Base-by-base conservation (phyloP, 2,797 vertebrate species). In the Gambelia wislizenii region DNA sequence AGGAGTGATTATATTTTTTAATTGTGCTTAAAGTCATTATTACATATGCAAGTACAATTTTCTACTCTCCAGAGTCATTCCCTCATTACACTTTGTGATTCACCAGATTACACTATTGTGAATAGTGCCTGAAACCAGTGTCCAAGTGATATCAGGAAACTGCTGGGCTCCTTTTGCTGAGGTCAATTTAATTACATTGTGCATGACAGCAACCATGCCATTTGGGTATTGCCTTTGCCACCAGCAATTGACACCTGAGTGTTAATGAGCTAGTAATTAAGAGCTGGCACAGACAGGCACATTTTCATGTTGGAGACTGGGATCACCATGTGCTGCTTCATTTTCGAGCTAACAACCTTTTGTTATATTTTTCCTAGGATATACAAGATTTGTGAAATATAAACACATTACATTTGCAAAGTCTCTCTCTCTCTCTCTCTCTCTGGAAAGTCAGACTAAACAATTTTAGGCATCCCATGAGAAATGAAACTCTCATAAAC, bases 211-310 rank as follows among this genome's bases (percentile, higher is more conserved):
- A 97, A 96, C 94, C 93, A 96, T 95, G 96, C 96, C 97, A 96
- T 95, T 92, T 97, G 97, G 96, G 97, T 96, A 96, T 96, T 97
- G 96, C 96, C 95, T 97, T 96, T 97, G 97, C 97, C 96, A 97
- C 95, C 95, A 96, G 96, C 96, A 98, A 96, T 97, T 97, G 97
- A 96, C 97, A 97, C 97, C 96, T 98, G 97, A 97, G 97, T 97
- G 97, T 97, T 98, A 98, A 98, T 97, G 97, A 98, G 97, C 96
- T 96, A 96, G 96, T 98, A 98, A 98, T 98, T 97, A 97, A 96
- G 96, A 96, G 94, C 91, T 98, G 97, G 97, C 97, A 97, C 94
- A 96, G 94, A 92, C 94, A 96, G 94, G 95, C 97, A 96, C 95
- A 97, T 97, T 97, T 97, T 95, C 93, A 93, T 97, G 95, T 97